Evolutionary conservation across 2,113 vertebrate genomes (phyloP).

Genomic region (Boulengeromyrus knoepffleri): DNA sequence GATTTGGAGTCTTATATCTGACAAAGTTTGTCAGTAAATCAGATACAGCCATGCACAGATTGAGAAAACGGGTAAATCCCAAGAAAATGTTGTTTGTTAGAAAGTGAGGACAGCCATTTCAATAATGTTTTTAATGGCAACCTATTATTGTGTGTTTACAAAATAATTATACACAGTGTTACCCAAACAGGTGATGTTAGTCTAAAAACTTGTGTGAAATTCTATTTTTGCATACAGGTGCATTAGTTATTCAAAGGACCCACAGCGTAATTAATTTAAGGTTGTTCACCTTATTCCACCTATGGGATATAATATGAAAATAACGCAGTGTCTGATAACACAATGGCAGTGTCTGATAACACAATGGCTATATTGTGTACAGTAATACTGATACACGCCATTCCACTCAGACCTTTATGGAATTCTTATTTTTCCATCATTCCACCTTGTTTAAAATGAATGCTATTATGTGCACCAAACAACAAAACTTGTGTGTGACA

Average conservation of each 20-base stretch:
- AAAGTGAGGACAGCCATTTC: background rate
- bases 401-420: background rate
- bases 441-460: background rate
- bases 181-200: background rate
- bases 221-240: background rate
- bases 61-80: background rate
- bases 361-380: background rate
- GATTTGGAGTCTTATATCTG: background rate
- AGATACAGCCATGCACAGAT: background rate
- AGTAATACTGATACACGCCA: background rate
- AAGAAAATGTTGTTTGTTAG: background rate
- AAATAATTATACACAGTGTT: constrained; percentile 7
- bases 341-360: background rate
- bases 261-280: background rate
- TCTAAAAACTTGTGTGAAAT: background rate
- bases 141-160: background rate
- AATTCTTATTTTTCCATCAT: background rate
- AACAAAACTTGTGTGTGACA: background rate
- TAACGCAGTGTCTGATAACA: background rate
- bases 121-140: background rate
- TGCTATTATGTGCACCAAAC: background rate
- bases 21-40: background rate
- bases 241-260: background rate
- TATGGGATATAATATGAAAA: background rate
- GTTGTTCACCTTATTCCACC: background rate